Base-by-base conservation (phyloP, 30 jellyfish, hydroid and myxozoan genomes). In the Mastigias papua region DNA sequence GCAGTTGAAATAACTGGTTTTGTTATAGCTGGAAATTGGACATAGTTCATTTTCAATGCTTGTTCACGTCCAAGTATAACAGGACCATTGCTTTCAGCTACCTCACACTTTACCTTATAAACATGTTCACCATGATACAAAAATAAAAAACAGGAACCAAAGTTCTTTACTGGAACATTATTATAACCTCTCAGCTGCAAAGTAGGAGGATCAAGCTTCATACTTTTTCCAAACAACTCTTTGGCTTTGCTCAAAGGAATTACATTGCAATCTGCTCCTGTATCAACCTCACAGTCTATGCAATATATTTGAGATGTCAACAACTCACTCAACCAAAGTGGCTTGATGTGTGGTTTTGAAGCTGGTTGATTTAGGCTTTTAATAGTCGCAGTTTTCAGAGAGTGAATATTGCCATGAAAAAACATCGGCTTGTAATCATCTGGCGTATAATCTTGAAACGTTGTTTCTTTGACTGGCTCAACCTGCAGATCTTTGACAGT, bases 191-290 rank as follows among this genome's bases (percentile, higher is more conserved):
- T 57, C 69, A 57, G 69, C 69, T 57, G 69, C 69, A 57, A 57
- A 57, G 69, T 57, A 57, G 69, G 69, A 57, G 69, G 69, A 57
- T 57, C 69, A 57, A 57, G 69, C 69, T 57, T 57, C 69, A 57
- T 5, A 57, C 69, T 20, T 57, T 57, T 57, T 57, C 69, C 69
- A 57, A 57, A 57, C 69, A 57, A 57, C 69, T 57, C 69, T 23
- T 57, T 57, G 69, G 69, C 69, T 57, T 57, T 57, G 69, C 69
- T 57, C 69, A 57, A 57, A 57, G 69, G 69, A 57, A 57, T 23
- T 57, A 57, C 69, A 57, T 57, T 57, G 69, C 69, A 57, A 57
- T 57, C 69, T 57, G 69, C 69, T 57, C 69, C 31, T 57, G 69
- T 57, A 57, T 57, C 69, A 57, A 57, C 69, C 31, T 57, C 69